phyloP scores from a whole-genome alignment of 2,888 invertebrate genomes.

The Pterostichus niger region DNA sequence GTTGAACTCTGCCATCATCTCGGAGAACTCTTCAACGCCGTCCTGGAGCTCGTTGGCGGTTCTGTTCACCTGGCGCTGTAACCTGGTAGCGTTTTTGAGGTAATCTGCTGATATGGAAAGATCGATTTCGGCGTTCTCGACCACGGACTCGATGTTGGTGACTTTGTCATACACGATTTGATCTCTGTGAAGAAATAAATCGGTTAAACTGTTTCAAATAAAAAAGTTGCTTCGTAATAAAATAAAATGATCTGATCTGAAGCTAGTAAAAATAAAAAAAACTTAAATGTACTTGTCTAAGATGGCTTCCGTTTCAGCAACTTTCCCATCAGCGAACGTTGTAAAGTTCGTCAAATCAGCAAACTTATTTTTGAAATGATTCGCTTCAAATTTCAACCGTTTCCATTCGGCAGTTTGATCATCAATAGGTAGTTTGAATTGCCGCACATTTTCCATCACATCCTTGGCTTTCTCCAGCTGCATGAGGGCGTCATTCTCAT shows the following conservation, averaged over 20 bases:
- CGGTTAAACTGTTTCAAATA: not conserved
- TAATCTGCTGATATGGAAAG: slow-evolving; percentile 73
- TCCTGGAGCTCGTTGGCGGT: slow-evolving; percentile 66
- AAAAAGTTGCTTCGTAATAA: too few relatives aligned
- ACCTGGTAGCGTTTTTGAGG: slow-evolving; percentile 79
- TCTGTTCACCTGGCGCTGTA: slow-evolving; percentile 76
- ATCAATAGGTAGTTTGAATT: slow-evolving; percentile 85
- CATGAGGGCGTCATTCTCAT: slow-evolving; percentile 75
- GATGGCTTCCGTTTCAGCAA: slow-evolving; percentile 79
- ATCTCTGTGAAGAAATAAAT: slow-evolving; percentile 75
- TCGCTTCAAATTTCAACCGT: slow-evolving; percentile 80
- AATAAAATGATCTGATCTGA: too few relatives aligned
- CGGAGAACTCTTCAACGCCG: slow-evolving; percentile 70
- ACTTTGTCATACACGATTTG: slow-evolving; percentile 81
- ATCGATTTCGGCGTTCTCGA: slow-evolving; percentile 74
- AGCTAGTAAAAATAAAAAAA: too few relatives aligned
- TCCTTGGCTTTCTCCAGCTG: slow-evolving; percentile 81
- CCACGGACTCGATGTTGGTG: slow-evolving; percentile 80
- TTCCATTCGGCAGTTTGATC: slow-evolving; percentile 81
- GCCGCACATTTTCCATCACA: slow-evolving; percentile 83
- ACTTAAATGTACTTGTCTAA: slow-evolving; percentile 70
- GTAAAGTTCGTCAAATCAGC: slow-evolving; percentile 87
- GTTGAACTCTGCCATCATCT: slow-evolving; percentile 73
- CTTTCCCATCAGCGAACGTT: slow-evolving; percentile 81
- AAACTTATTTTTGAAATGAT: slow-evolving; percentile 83